phyloP scores from a whole-genome alignment of 2,113 vertebrate genomes.

The Phylloscopus whistleri region DNA sequence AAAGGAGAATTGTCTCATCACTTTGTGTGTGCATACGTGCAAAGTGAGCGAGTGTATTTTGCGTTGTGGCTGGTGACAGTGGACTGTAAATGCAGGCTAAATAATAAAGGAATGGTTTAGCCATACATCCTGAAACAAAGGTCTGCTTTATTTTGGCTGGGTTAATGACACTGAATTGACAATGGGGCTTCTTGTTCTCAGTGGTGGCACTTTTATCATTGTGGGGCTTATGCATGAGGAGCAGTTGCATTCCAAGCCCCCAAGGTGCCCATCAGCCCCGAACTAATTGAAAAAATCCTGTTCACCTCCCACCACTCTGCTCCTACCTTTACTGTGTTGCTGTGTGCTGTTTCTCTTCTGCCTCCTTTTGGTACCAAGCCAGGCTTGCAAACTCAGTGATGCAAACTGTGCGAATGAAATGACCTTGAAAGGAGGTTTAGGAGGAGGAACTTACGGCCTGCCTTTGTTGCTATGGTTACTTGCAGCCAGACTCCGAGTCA shows the following conservation, averaged over 20 bases:
- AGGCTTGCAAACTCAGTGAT: slow-evolving; percentile 27
- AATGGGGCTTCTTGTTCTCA: background rate
- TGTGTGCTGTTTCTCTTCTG: background rate
- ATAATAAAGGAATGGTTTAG: background rate
- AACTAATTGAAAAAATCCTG: background rate
- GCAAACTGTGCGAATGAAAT: slow-evolving; percentile 45
- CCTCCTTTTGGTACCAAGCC: slow-evolving; percentile 23
- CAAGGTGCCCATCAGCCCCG: background rate
- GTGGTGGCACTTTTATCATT: background rate
- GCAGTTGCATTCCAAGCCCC: background rate
- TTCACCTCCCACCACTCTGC: background rate
- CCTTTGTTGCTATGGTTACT: slow-evolving; percentile 97
- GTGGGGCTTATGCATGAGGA: background rate
- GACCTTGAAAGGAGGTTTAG: slow-evolving; percentile 74
- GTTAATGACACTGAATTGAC: background rate
- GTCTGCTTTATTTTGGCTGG: background rate
- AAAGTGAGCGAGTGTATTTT: background rate
- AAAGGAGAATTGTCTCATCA: background rate
- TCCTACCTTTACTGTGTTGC: background rate
- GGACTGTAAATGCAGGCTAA: background rate
- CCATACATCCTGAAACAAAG: background rate
- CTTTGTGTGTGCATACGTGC: fast-evolving
- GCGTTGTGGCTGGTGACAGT: background rate
- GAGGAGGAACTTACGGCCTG: slow-evolving; percentile 77
- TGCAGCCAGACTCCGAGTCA: slow-evolving; percentile 93